These are phyloP conservation scores for Euwallacea similis DNA, from an alignment of 1,140 invertebrate genomes.

Conservation along the genomic window DNA sequence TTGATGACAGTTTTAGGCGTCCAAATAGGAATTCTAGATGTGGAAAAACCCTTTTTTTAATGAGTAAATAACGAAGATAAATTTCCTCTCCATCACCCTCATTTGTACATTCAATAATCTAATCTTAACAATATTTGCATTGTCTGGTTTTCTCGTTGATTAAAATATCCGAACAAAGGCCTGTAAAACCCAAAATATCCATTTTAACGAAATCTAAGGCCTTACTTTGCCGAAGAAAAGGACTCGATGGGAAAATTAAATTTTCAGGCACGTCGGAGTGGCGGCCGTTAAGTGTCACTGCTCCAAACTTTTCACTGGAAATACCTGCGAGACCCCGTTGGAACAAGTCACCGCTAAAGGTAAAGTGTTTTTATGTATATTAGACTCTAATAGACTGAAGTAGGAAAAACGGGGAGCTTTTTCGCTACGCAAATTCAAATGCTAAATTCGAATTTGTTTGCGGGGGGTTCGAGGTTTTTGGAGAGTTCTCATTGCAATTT, in stretches of 20 bases:
- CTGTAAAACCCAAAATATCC: conserved; percentile 7
- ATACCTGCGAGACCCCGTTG: conserved; percentile 43
- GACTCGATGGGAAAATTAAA: conserved; percentile 34
- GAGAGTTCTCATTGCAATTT: no score
- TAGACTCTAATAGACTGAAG: conserved; percentile 23
- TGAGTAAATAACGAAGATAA: no score
- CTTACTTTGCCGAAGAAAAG: conserved; percentile 9
- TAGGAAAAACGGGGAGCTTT: conserved; percentile 6
- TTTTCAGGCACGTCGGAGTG: conserved; percentile 48
- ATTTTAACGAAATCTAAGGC: conserved; percentile 20
- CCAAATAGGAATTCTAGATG: no score
- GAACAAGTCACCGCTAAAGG: conserved; percentile 27
- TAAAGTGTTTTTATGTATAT: conserved; percentile 36
- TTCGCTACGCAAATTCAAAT: no score
- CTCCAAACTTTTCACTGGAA: conserved; percentile 44
- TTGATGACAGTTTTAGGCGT: no score
- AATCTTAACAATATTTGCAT: neutral
- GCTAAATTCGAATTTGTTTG: no score
- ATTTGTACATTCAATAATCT: no score
- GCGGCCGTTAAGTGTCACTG: conserved; percentile 49
- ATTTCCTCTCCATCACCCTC: no score
- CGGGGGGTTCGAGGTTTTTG: no score
- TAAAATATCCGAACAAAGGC: conserved; percentile 11
- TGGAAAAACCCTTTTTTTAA: no score
- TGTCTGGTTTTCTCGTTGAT: conserved; percentile 2